Evolutionary conservation across 2,797 vertebrate genomes (phyloP), one percentile per base, ranked within the genome.

Genomic region (Rhinogobio ventralis): DNA sequence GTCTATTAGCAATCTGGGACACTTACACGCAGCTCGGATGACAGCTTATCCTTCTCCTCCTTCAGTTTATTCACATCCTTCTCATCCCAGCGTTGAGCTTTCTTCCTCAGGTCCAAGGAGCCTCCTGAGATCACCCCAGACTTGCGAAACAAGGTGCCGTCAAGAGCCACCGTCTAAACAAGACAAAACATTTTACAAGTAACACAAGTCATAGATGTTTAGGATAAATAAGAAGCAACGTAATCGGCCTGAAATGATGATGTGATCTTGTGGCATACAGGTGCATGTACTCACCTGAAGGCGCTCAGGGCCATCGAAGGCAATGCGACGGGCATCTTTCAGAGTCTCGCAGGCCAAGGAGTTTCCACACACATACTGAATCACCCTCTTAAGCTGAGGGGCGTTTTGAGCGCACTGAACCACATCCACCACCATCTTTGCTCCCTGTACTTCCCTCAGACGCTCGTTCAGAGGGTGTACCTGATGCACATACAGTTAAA

Each of bases 101-200:
- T 99, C 88, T 85, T 91, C 86, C 93, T 95, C 90, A 99, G 94
- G 88, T 97, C 92, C 88, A 93, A 95, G 82, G 97, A 96, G 25
- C 98, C 98, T 90, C 98, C 98, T 57, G 98, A 99, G 86, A 99
- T 98, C 79, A 97, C 95, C 15, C 98, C 98, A 14, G 97, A 98
- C 90, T 96, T 98, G 71, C 95, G 90, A 93, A 99, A 99, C 80
- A 99, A 90, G 49, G 97, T 99, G 88, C 98, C 98, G 79, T 99
- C 98, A 89, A 98, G 94, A 84, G 97, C 89, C 19, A 99, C 97
- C 0, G 96, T 97, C 98, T 99, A 57, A 82, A 36, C n/a, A 51
- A 60, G 13, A 42, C n/a, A 51, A 60, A 8, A 42, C 42, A 67
- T 55, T 72, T 51, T 45, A 19, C 20, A 66, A 1, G 3, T 14